A percentile compares a stretch with the other conserved stretches of the same genome.
phyloP scores from a whole-genome alignment of 2,113 vertebrate species.

The Picathartes gymnocephalus region DNA sequence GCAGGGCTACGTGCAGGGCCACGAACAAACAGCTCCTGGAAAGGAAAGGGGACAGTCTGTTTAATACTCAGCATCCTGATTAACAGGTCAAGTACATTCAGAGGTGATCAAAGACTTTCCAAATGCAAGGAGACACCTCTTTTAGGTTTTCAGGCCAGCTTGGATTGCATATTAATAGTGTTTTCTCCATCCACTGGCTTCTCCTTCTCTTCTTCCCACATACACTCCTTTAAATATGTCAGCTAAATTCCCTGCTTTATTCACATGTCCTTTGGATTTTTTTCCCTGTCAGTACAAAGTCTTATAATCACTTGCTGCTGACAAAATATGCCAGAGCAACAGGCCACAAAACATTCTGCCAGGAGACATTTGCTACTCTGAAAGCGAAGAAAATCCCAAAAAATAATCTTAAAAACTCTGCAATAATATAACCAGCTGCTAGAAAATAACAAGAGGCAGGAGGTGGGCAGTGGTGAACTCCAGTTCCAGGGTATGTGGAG shows the following conservation, averaged over 20 bases:
- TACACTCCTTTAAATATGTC: neutral
- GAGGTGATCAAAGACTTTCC: slow-evolving; percentile 16
- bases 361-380: neutral
- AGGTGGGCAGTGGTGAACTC: neutral
- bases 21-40: slow-evolving; percentile 84
- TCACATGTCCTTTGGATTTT: neutral
- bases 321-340: neutral
- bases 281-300: neutral
- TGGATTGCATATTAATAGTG: slow-evolving; percentile 23
- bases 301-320: neutral
- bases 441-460: neutral
- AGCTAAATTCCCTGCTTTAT: neutral
- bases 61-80: neutral
- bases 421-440: neutral
- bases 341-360: neutral
- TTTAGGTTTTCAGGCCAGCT: slow-evolving; percentile 47
- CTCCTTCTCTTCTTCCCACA: neutral
- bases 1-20: slow-evolving; percentile 81
- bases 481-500: neutral
- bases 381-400: neutral
- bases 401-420: neutral
- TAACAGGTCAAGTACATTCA: slow-evolving; percentile 1
- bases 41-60: neutral
- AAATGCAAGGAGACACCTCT: slow-evolving; percentile 16
- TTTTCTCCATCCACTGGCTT: neutral